A percentile compares a stretch with the other conserved stretches of the same genome.
These are phyloP conservation scores for Autographa pulchrina DNA, from an alignment of 2,888 invertebrate species.

Conservation along the genomic window DNA sequence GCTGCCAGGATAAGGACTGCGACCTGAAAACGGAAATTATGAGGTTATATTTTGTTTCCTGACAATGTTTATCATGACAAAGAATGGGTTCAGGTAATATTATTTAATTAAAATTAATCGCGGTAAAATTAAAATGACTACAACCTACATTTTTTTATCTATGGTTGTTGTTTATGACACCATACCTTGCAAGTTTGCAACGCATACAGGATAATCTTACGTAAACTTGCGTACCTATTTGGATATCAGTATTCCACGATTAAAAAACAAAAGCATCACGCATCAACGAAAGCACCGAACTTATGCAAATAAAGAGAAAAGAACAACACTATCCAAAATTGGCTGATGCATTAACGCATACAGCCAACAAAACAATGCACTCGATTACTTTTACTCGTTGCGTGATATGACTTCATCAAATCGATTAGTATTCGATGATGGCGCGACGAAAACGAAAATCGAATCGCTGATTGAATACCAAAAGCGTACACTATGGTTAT, in stretches of 20 bases:
- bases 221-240: neutral
- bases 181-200: no score
- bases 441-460: conserved; percentile 70
- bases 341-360: conserved; percentile 44
- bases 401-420: conserved; percentile 75
- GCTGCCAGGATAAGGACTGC: conserved; percentile 76
- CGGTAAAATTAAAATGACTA: no score
- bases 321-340: conserved; percentile 57
- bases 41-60: no score
- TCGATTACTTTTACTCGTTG: conserved; percentile 62
- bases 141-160: no score
- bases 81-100: no score
- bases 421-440: conserved; percentile 62
- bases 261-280: neutral
- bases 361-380: conserved; percentile 53
- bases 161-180: no score
- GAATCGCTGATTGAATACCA: conserved; percentile 54
- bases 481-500: conserved; percentile 52
- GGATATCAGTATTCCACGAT: neutral
- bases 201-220: neutral
- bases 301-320: conserved; percentile 59
- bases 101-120: no score
- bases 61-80: no score
- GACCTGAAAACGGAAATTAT: conserved; percentile 72
- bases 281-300: conserved; percentile 19